phyloP scores from a whole-genome alignment of 2,113 vertebrate species.

The Cyanoderma ruficeps region DNA sequence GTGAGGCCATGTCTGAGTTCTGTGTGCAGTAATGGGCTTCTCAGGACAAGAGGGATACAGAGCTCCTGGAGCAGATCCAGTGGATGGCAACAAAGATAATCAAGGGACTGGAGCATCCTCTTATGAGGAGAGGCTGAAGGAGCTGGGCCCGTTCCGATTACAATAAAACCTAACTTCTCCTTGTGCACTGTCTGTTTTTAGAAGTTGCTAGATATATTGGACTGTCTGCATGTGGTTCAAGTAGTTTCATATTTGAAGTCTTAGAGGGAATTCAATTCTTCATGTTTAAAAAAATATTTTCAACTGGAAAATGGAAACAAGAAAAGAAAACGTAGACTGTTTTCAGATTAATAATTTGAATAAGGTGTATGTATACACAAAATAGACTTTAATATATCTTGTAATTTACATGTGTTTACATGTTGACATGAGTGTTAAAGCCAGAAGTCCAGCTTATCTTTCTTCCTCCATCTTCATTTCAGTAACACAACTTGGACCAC shows the following conservation, averaged over 20 bases:
- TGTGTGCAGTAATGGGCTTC: not conserved
- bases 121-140: not conserved
- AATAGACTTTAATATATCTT: not conserved
- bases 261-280: not conserved
- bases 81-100: not conserved
- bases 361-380: not conserved
- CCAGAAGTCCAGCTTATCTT: not conserved
- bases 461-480: not conserved
- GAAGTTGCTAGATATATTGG: not conserved
- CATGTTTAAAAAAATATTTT: not conserved
- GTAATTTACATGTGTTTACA: not conserved
- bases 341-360: not conserved
- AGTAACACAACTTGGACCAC: not conserved
- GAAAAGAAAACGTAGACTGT: not conserved
- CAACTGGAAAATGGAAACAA: not conserved
- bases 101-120: not conserved
- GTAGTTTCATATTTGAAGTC: not conserved
- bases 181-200: not conserved
- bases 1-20: not conserved
- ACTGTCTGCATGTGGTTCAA: not conserved
- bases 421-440: not conserved
- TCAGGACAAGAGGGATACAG: not conserved
- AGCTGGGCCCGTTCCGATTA: not conserved
- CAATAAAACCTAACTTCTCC: not conserved
- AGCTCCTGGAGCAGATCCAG: fast-evolving